Base-by-base conservation (phyloP, 2,797 vertebrate species). In the Valencia hispanica region DNA sequence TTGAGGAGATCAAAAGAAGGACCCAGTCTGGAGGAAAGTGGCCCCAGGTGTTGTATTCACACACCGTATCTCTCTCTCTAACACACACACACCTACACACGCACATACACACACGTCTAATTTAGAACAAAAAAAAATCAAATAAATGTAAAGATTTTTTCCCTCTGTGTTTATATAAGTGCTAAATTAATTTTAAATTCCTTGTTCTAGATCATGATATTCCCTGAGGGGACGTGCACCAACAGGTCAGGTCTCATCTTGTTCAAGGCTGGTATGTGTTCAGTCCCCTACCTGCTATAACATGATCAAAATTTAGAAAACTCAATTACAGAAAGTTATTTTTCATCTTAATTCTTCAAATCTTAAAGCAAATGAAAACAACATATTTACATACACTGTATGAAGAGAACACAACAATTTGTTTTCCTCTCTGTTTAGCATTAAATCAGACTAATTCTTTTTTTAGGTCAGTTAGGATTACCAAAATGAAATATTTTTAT, bases 201-300 rank as follows among this genome's bases (percentile, higher is more conserved):
- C 83, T 78, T 82, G 68, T 89, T 89, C 30, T 91, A 99, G 98
- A 97, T 99, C 87, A 98, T 99, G 97, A 99, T 99, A 92, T 99
- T 98, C 88, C 97, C 98, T 55, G 98, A 99, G 87, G 98, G 98
- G 80, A 99, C 98, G 0, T 99, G 98, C 84, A 99, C 98, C 81
- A 99, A 99, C 93, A 96, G 98, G 90, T 97, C 97, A 30, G 97
- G 98, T 87, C 95, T 99, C 79, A 98, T 99, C 92, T 97, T 96
- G 72, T 99, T 97, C 92, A 99, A 99, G 89, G 96, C 98, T 88
- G 98, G 98, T 99, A 96, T 74, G 97, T 95, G 73, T 85, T 80
- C 74, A 32, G 27, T 68, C 14, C 65, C 9, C 27, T 70, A 8
- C 30, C 59, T 76, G 48, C 59, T 78, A 61, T 34, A 48, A n/a